These are phyloP conservation scores for Microctonus aethiopoides DNA, from an alignment of 2,888 invertebrate species.

Conservation along the genomic window DNA sequence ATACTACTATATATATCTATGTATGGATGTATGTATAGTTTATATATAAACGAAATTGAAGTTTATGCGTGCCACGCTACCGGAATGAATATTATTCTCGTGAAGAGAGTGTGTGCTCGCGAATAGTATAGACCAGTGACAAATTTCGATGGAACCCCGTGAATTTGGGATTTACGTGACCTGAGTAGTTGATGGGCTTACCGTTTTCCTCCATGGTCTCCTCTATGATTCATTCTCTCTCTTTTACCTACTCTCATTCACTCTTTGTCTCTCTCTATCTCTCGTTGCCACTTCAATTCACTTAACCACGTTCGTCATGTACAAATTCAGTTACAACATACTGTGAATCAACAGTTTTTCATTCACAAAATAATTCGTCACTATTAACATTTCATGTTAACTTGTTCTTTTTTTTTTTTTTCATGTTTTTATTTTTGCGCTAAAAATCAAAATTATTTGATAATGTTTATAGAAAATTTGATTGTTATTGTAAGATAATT, in stretches of 20 bases:
- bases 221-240: neutral
- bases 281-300: conserved; percentile 10
- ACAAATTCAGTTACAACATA: conserved; percentile 6
- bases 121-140: conserved; percentile 42
- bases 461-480: too few relatives aligned
- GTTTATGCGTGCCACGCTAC: conserved; percentile 38
- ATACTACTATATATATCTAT: too few relatives aligned
- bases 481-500: too few relatives aligned
- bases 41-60: conserved; percentile 38
- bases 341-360: neutral
- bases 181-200: conserved; percentile 41
- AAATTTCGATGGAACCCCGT: conserved; percentile 53
- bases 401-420: too few relatives aligned
- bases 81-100: conserved; percentile 39
- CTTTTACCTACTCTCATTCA: neutral
- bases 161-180: conserved; percentile 59
- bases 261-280: neutral
- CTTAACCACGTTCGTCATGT: conserved; percentile 23
- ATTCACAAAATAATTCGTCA: neutral
- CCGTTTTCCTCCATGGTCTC: conserved; percentile 1
- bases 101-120: conserved; percentile 5
- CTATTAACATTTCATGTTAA: neutral
- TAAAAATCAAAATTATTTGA: too few relatives aligned
- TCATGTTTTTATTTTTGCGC: too few relatives aligned
- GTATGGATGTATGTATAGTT: conserved; percentile 38